Evolutionary conservation across 2,888 invertebrate species (phyloP).

Genomic region (Latrodectus hesperus): DNA sequence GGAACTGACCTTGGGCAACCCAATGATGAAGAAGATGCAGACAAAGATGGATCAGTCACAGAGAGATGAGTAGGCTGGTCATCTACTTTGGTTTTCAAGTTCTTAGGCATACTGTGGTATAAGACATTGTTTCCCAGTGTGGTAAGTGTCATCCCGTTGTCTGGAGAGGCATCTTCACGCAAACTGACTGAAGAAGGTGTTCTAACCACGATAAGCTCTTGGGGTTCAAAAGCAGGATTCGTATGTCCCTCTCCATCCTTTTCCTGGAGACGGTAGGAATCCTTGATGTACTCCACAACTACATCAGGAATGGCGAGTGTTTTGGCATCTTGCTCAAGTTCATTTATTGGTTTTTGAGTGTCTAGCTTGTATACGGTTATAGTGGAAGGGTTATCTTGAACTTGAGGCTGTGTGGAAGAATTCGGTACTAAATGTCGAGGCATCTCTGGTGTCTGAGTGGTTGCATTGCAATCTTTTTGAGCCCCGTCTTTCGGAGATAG

Average conservation of each 20-base stretch:
- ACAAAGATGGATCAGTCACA: constrained; percentile 32
- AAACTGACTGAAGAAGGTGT: constrained; percentile 57
- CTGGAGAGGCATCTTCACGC: constrained; percentile 34
- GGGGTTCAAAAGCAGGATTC: constrained; percentile 55
- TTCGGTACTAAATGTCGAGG: constrained; percentile 24
- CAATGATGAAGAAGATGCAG: constrained; percentile 28
- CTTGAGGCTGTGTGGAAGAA: neutral
- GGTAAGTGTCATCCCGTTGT: constrained; percentile 8
- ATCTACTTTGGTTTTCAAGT: neutral
- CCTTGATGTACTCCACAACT: constrained; percentile 63
- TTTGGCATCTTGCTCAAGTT: constrained; percentile 46
- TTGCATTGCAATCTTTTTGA: constrained; percentile 23
- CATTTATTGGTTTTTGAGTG: constrained; percentile 40
- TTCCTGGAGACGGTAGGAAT: constrained; percentile 30
- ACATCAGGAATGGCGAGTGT: constrained; percentile 60
- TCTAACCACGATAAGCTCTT: constrained; percentile 59
- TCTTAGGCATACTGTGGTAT: constrained; percentile 31
- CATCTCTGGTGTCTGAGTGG: constrained; percentile 62
- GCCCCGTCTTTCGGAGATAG: constrained; percentile 23
- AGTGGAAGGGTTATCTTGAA: constrained; percentile 19
- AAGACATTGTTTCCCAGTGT: constrained; percentile 6
- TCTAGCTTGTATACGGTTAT: constrained; percentile 53
- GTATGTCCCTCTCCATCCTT: constrained; percentile 29
- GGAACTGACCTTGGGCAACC: constrained; percentile 47
- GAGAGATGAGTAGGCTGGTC: constrained; percentile 2